Percentiles rank a stretch among this genome's conserved stretches.
phyloP scores from a whole-genome alignment of 1,140 invertebrate species.

The Aricia agestis region DNA sequence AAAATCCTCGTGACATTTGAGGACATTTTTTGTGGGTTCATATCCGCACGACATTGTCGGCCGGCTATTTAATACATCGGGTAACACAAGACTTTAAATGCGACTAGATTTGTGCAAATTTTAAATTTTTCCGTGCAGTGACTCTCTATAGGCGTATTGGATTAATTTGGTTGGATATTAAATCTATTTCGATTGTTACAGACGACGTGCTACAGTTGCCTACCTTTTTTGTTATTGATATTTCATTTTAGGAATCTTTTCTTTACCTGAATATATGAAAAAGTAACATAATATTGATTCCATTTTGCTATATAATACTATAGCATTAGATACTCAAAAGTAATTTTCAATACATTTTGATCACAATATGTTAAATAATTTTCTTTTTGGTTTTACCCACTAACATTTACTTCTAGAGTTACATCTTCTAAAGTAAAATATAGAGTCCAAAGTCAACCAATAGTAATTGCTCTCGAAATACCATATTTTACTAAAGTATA shows the following conservation, averaged over 20 bases:
- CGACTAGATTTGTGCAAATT: conserved; percentile 74
- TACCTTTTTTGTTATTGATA: neutral
- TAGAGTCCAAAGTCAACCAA: too few relatives aligned
- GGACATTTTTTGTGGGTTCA: conserved; percentile 75
- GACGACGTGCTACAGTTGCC: neutral
- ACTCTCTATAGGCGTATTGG: conserved; percentile 59
- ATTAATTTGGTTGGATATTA: conserved; percentile 52
- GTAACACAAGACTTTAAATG: conserved; percentile 75
- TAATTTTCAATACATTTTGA: too few relatives aligned
- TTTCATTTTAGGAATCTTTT: neutral
- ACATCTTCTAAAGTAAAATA: too few relatives aligned
- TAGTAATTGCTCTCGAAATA: too few relatives aligned
- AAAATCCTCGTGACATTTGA: conserved; percentile 75
- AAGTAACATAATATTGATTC: too few relatives aligned
- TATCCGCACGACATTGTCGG: conserved; percentile 75
- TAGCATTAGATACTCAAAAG: too few relatives aligned
- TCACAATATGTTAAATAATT: too few relatives aligned
- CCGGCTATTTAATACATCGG: conserved; percentile 73
- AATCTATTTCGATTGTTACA: conserved; percentile 7
- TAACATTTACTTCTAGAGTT: too few relatives aligned
- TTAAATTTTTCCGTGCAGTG: conserved; percentile 68
- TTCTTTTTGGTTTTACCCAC: too few relatives aligned
- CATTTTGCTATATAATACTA: too few relatives aligned
- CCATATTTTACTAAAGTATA: too few relatives aligned
- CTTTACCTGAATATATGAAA: neutral